Percentiles rank a stretch among this genome's conserved stretches.
Evolutionary conservation across 2,797 vertebrate species (phyloP).

Genomic region (Schizothorax lantsangensis): DNA sequence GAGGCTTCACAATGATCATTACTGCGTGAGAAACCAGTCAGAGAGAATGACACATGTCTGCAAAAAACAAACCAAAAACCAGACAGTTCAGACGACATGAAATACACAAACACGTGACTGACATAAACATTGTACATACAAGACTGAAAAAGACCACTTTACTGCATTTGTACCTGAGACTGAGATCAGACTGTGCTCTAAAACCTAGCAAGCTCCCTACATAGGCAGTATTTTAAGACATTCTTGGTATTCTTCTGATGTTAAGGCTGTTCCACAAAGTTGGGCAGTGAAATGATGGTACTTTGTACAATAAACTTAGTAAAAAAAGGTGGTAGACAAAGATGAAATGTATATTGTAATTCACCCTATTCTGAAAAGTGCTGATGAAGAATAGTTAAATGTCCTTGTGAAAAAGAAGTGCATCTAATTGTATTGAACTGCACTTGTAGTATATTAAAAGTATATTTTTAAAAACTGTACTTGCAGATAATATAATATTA

Average conservation of each 20-base stretch:
- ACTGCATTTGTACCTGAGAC: background rate
- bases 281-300: background rate
- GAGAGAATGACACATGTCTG: background rate
- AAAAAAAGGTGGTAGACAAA: background rate
- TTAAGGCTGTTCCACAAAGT: background rate
- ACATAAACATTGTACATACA: background rate
- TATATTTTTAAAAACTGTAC: background rate
- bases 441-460: background rate
- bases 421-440: background rate
- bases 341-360: background rate
- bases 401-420: background rate
- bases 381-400: too few relatives aligned
- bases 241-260: background rate
- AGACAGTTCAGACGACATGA: background rate
- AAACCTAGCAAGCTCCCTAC: background rate
- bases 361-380: too few relatives aligned
- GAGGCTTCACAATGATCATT: background rate
- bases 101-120: background rate
- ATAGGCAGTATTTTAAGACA: background rate
- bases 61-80: background rate
- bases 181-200: background rate
- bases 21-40: background rate
- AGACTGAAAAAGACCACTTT: too few relatives aligned
- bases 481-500: background rate
- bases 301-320: background rate